phyloP scores from a whole-genome alignment of 2,797 vertebrate species.

The Pogonophryne albipinna region DNA sequence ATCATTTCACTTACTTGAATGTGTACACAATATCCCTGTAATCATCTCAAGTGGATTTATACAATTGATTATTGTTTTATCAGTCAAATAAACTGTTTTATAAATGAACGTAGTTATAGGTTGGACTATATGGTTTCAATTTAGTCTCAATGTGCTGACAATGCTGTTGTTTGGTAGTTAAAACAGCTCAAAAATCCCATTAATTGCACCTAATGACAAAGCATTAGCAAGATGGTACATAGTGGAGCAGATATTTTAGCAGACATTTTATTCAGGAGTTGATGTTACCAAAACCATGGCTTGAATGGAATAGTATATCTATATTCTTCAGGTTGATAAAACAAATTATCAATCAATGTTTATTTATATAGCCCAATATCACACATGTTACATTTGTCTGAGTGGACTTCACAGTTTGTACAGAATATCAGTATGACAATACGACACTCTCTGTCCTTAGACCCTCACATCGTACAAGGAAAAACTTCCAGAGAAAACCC shows the following conservation, averaged over 20 bases:
- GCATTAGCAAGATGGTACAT: not conserved
- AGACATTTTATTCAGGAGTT: not conserved
- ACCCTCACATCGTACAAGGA: no score
- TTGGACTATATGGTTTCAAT: no score
- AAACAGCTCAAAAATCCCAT: not conserved
- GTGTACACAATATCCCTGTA: not conserved
- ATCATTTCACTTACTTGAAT: slow-evolving; percentile 21
- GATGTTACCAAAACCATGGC: not conserved
- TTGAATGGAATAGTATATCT: not conserved
- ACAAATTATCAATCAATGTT: no score
- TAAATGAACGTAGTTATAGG: not conserved
- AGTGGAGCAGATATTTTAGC: not conserved
- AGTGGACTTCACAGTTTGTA: no score
- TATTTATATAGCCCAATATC: no score
- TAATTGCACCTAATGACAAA: not conserved
- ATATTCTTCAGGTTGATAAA: not conserved
- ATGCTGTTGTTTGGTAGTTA: not conserved
- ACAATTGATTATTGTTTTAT: not conserved
- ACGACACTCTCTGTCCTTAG: no score
- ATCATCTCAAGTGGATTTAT: not conserved
- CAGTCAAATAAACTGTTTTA: not conserved
- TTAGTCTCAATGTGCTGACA: no score
- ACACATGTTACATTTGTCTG: no score
- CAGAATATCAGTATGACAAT: no score
- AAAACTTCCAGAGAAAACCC: no score